These are phyloP conservation scores for Bubo blakistoni DNA, from an alignment of 2,113 vertebrate species.

Conservation along the genomic window DNA sequence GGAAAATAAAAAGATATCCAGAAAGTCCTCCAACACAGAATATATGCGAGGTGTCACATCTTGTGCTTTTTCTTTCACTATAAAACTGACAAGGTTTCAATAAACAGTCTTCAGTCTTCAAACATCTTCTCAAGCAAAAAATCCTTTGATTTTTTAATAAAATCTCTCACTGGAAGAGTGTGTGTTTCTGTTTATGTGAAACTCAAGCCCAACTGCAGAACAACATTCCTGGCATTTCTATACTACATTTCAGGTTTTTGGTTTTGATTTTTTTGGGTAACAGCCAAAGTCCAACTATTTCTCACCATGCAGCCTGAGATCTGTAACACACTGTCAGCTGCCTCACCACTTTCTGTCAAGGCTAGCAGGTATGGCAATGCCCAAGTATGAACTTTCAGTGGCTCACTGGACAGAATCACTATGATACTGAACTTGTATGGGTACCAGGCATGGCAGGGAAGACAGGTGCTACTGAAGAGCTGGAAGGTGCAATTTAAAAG, in stretches of 20 bases:
- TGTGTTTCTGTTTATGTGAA: not conserved
- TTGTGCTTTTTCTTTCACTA: not conserved
- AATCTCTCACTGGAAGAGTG: not conserved
- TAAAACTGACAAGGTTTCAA: not conserved
- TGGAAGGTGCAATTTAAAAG: not conserved
- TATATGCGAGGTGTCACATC: not conserved
- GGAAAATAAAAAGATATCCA: not conserved
- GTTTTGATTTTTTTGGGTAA: not conserved
- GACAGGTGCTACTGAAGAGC: not conserved
- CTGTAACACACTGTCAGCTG: not conserved
- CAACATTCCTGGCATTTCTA: conserved; percentile 17
- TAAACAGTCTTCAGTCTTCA: not conserved
- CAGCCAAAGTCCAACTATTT: not conserved
- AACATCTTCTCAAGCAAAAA: not conserved
- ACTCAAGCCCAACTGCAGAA: not conserved
- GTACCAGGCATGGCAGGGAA: not conserved
- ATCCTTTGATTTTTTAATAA: not conserved
- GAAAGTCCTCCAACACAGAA: not conserved
- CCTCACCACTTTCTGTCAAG: not conserved
- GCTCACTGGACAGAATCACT: not conserved
- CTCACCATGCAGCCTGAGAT: not conserved
- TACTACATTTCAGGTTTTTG: not conserved
- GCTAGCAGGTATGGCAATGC: not conserved
- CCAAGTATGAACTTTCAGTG: not conserved
- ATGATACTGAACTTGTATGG: not conserved